A percentile compares a stretch with the other conserved stretches of the same genome.
Conservation (phyloP, 2,113 vertebrate species). For the Heterotis niloticus region DNA sequence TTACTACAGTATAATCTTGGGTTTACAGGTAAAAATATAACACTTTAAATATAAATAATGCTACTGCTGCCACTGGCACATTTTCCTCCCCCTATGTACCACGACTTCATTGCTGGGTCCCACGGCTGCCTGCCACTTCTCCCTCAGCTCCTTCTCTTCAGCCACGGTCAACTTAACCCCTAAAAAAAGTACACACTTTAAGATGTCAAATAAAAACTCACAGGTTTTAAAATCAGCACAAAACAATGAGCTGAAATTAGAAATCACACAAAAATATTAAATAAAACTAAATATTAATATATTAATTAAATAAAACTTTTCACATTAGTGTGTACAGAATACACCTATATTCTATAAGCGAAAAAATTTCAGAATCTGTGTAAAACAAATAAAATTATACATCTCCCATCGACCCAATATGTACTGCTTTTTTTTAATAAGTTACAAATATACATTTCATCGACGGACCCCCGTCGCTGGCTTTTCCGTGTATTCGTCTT, state of each 20-base stretch:
- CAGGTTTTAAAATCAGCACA: not conserved
- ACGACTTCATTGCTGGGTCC: conserved; percentile 82
- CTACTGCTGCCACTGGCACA: not conserved
- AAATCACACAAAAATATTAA: too few species aligned
- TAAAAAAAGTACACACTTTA: conserved; percentile 29
- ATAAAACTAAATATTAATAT: not conserved
- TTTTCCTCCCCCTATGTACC: conserved; percentile 57
- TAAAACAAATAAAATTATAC: too few species aligned
- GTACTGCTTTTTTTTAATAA: too few species aligned
- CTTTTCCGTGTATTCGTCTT: not conserved
- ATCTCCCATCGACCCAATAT: too few species aligned
- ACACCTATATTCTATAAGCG: too few species aligned
- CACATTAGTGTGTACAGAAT: too few species aligned
- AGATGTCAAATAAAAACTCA: not conserved
- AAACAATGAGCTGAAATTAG: not conserved
- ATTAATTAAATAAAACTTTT: too few species aligned
- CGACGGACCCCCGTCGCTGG: not conserved
- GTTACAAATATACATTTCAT: too few species aligned
- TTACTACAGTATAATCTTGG: too few species aligned
- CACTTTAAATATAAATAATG: not conserved
- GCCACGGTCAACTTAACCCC: conserved; percentile 43
- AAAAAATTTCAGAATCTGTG: too few species aligned
- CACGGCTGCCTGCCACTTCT: conserved; percentile 83
- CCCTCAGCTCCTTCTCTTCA: conserved; percentile 60
- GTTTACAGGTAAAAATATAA: too few species aligned